phyloP scores from a whole-genome alignment of 2,113 vertebrate species.

The Pteronura brasiliensis region DNA sequence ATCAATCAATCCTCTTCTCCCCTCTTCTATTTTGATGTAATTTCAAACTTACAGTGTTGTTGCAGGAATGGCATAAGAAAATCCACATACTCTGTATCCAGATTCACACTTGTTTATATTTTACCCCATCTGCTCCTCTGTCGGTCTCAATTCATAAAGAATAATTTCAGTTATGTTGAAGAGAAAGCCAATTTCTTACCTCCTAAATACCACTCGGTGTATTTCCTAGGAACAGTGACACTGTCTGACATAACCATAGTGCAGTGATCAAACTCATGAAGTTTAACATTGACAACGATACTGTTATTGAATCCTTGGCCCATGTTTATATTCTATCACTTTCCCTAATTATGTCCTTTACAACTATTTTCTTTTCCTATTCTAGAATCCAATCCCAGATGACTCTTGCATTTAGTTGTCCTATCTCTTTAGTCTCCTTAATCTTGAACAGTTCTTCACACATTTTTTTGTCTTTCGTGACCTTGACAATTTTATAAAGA shows the following conservation, averaged over 20 bases:
- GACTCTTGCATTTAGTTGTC: neutral
- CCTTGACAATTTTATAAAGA: neutral
- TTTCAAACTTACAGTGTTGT: neutral
- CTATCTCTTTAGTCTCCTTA: neutral
- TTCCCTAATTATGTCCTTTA: neutral
- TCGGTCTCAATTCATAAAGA: neutral
- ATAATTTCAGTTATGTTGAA: neutral
- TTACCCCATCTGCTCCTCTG: neutral
- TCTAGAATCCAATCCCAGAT: neutral
- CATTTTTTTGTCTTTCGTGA: neutral
- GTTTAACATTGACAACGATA: neutral
- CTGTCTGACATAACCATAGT: neutral
- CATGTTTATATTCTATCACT: neutral
- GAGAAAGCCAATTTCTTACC: neutral
- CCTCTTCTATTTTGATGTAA: neutral
- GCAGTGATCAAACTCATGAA: neutral
- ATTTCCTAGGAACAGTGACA: neutral
- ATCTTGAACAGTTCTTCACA: neutral
- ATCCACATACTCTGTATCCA: neutral
- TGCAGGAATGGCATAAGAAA: neutral
- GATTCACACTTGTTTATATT: neutral
- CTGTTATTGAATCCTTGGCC: neutral
- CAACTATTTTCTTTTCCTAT: neutral
- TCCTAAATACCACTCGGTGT: neutral
- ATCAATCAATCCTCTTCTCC: neutral